phyloP scores from a whole-genome alignment of 1,140 invertebrate genomes.

The Elymnias hypermnestra region DNA sequence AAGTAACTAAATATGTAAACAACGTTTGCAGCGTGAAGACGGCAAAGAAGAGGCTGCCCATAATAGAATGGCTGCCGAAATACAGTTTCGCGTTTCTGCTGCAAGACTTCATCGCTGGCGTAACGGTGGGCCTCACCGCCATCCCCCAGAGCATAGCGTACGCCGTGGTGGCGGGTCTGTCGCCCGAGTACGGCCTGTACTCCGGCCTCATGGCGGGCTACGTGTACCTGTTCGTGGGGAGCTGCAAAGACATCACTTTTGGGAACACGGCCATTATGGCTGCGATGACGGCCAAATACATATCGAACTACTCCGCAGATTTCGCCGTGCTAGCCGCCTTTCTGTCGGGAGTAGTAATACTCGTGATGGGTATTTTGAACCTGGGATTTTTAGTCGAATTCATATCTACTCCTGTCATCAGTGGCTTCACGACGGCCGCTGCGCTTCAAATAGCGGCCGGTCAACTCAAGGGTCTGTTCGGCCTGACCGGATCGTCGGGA shows the following conservation, averaged over 20 bases:
- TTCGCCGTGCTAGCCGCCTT: slow-evolving; percentile 89
- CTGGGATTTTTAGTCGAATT: slow-evolving; percentile 93
- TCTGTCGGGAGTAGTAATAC: slow-evolving; percentile 84
- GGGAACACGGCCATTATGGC: slow-evolving; percentile 89
- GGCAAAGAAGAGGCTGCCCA: slow-evolving; percentile 77
- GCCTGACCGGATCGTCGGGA: slow-evolving; percentile 52
- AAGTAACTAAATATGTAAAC: slow-evolving; percentile 32
- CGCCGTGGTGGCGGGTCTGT: slow-evolving; percentile 83
- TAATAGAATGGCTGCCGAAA: slow-evolving; percentile 80
- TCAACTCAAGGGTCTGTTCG: slow-evolving; percentile 88
- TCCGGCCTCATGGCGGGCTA: slow-evolving; percentile 91
- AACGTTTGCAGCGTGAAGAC: slow-evolving; percentile 55
- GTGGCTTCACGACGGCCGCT: slow-evolving; percentile 92
- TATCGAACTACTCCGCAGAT: slow-evolving; percentile 78
- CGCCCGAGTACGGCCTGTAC: slow-evolving; percentile 87
- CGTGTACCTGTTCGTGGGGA: slow-evolving; percentile 91
- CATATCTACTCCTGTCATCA: slow-evolving; percentile 92
- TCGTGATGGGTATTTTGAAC: slow-evolving; percentile 86
- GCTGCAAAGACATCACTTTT: slow-evolving; percentile 90
- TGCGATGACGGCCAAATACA: slow-evolving; percentile 84
- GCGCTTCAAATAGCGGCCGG: slow-evolving; percentile 91
- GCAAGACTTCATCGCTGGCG: slow-evolving; percentile 81
- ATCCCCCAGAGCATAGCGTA: slow-evolving; percentile 93
- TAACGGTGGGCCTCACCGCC: slow-evolving; percentile 90
- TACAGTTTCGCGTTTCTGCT: slow-evolving; percentile 78